A percentile compares a stretch with the other conserved stretches of the same genome.
phyloP scores from a whole-genome alignment of 2,888 invertebrate genomes.

The Dryobotodes eremita region DNA sequence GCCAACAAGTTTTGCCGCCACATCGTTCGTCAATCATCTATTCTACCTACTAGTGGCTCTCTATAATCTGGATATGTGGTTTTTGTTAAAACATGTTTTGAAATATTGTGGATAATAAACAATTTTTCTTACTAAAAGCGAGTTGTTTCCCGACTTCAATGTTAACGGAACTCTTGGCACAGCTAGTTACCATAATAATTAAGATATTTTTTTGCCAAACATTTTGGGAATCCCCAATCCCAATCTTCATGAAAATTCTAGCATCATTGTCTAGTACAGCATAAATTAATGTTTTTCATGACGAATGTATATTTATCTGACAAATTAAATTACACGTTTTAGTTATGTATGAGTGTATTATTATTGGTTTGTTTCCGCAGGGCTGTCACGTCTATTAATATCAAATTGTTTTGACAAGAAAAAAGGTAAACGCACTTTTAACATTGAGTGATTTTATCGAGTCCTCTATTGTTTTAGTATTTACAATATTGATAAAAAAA shows the following conservation, averaged over 20 bases:
- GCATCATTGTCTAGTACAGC: conserved; percentile 16
- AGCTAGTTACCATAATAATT: conserved; percentile 15
- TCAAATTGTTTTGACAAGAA: not conserved
- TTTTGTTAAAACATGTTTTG: not conserved
- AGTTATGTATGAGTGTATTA: conserved; percentile 44
- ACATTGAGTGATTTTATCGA: not conserved
- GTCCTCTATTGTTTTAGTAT: not conserved
- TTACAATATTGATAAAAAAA: not conserved
- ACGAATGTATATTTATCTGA: conserved; percentile 51
- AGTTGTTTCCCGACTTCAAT: not conserved
- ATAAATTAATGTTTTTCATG: conserved; percentile 41
- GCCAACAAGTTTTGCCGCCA: not conserved
- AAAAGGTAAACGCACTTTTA: not conserved
- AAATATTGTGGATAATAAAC: not conserved
- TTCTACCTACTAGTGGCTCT: not conserved
- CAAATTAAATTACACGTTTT: conserved; percentile 62
- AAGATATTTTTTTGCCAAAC: conserved; percentile 8
- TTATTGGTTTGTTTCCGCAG: conserved; percentile 44
- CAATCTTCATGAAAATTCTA: conserved; percentile 17
- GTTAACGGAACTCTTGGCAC: conserved; percentile 2
- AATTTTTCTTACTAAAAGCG: not conserved
- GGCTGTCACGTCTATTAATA: conserved; percentile 39
- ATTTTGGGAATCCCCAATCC: conserved; percentile 43
- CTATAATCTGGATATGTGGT: not conserved
- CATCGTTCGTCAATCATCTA: not conserved